Evolutionary conservation across 2,888 invertebrate genomes (phyloP).

Genomic region (Penaeus monodon): DNA sequence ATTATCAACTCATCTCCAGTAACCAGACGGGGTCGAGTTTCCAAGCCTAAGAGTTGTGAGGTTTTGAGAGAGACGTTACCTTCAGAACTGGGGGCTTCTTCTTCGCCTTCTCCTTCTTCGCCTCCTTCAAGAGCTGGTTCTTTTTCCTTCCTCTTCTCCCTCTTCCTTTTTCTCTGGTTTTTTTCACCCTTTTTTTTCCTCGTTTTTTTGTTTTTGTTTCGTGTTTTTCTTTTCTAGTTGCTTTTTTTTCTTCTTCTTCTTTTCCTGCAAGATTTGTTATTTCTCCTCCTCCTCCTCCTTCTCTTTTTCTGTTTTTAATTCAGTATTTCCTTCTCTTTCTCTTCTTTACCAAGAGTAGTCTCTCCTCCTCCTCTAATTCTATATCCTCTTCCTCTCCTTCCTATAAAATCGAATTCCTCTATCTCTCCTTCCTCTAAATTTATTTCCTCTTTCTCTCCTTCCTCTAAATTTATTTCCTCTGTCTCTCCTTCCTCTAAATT

Average conservation of each 20-base stretch:
- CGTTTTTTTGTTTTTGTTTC: neutral
- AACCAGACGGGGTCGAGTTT: no score
- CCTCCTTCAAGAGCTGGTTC: neutral
- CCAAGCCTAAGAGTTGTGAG: no score
- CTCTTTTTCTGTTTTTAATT: neutral
- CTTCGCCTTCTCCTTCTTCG: neutral
- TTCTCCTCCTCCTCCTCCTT: neutral
- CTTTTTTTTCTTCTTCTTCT: neutral
- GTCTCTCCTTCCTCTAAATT: neutral
- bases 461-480: conserved; percentile 8
- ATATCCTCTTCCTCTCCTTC: neutral
- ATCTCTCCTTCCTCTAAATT: neutral
- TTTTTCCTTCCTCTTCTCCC: neutral
- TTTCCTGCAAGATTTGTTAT: neutral
- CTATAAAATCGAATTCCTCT: neutral
- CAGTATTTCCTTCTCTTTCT: neutral
- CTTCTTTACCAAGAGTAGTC: neutral
- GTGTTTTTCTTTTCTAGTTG: neutral
- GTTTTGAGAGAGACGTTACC: no score
- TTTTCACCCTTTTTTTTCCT: neutral
- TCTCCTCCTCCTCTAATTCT: neutral
- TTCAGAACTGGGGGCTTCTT: no score
- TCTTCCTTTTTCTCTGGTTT: neutral
- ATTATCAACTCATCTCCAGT: no score
- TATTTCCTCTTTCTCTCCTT: neutral